Base-by-base conservation (phyloP, 2,888 invertebrate genomes). In the Tholera decimalis region DNA sequence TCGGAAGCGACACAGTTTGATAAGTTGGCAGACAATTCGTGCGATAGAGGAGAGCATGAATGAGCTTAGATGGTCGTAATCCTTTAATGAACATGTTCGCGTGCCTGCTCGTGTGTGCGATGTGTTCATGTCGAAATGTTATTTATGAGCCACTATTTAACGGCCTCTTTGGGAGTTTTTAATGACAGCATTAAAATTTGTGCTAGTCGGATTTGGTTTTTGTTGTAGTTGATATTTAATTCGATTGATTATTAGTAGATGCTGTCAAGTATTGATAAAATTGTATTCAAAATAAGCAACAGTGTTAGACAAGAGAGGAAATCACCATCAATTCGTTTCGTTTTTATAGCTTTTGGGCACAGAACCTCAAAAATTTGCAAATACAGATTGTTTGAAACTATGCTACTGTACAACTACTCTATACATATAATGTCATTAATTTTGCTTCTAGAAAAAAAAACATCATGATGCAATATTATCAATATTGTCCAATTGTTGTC, bases 11-110 rank as follows among this genome's bases (percentile, higher is more conserved):
- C 85, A 81, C 77, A 75, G 86, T 83, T 85, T 89, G 91, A 91
- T 91, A 91, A 90, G 89, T 89, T 85, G 83, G 88, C 87, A 91
- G 91, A 92, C 89, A 88, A 88, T 89, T 89, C 85, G 87, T 83
- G 84, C 71, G 85, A 83, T 77, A 81, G 77, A 73, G 63, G 85
- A 91, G 89, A 88, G 90, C 90, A 92, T 94, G 93, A 94, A 95
- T 93, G 94, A 88, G 91, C 81, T 85, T 79, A 85, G 86, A 89
- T 89, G 87, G 83, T 86, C 76, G 83, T 90, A 89, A 89, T 86
- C 86, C 85, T 88, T 89, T 91, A 88, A 93, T 92, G 90, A 92
- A 86, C 83, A 85, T 80, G 83, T 84, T 85, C 80, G 84, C 79
- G 84, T 85, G 88, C 88, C 86, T 89, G 86, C 88, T 89, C 85